These are phyloP conservation scores for Monoplex corrugatus DNA, from an alignment of 2,888 invertebrate species.

Conservation along the genomic window DNA sequence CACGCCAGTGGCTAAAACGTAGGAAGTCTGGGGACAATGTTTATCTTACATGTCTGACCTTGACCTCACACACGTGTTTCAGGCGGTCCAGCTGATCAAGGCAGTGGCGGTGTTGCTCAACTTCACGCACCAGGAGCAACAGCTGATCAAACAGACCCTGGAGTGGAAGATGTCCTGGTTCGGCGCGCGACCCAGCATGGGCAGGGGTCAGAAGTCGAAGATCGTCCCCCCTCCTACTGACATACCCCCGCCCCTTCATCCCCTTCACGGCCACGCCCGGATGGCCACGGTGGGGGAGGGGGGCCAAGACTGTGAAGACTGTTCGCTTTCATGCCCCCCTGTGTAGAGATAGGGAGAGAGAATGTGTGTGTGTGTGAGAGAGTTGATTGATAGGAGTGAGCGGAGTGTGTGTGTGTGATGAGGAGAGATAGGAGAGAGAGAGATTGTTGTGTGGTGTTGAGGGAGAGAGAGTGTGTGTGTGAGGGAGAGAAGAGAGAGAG, in stretches of 20 bases:
- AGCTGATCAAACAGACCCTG: constrained; percentile 89
- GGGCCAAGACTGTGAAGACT: no score
- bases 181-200: constrained; percentile 83
- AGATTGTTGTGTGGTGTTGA: not conserved
- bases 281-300: no score
- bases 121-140: constrained; percentile 93
- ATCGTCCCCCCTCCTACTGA: constrained; percentile 77
- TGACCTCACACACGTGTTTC: constrained; percentile 80
- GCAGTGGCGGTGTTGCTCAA: constrained; percentile 92
- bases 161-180: constrained; percentile 90
- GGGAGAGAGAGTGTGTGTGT: not conserved
- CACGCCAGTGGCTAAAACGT: no score
- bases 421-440: not conserved
- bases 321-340: no score
- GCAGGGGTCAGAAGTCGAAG: constrained; percentile 77
- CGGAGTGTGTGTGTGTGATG: not conserved
- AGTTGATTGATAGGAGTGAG: not conserved
- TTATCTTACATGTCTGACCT: no score
- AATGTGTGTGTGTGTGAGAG: no score
- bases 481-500: not conserved
- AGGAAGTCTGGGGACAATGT: no score
- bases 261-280: not conserved
- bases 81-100: constrained; percentile 93
- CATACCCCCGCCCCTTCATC: not conserved
- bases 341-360: no score